Percentiles rank a stretch among this genome's conserved stretches.
Evolutionary conservation across 1,140 invertebrate species (phyloP).

Genomic region (Frieseomelitta varia): DNA sequence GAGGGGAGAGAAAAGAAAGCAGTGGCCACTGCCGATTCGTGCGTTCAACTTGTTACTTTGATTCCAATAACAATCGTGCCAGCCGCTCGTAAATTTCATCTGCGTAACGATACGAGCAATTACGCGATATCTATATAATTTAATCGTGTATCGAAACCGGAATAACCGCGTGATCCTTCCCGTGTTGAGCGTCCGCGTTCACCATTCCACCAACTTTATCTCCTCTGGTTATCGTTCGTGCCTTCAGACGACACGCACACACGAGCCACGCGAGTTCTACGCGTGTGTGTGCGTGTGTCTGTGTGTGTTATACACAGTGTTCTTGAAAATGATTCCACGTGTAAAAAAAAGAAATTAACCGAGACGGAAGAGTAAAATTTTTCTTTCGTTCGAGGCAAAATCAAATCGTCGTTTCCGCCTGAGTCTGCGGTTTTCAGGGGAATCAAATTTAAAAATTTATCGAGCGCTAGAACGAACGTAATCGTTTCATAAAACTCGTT

Average conservation of each 20-base stretch:
- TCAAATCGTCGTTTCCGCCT: too few relatives aligned
- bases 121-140: constrained; percentile 41
- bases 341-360: too few relatives aligned
- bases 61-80: constrained; percentile 9
- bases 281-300: too few relatives aligned
- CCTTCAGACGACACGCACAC: constrained; percentile 7
- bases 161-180: constrained; percentile 5
- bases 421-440: too few relatives aligned
- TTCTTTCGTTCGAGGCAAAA: too few relatives aligned
- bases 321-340: too few relatives aligned
- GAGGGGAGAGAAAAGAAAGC: not conserved
- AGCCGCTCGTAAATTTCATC: constrained; percentile 1
- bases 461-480: too few relatives aligned
- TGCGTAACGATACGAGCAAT: constrained; percentile 19
- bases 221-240: constrained; percentile 36
- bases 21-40: not conserved
- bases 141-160: constrained; percentile 30
- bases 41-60: constrained; percentile 18
- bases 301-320: too few relatives aligned
- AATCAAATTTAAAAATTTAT: too few relatives aligned
- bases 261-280: not conserved
- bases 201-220: constrained; percentile 55
- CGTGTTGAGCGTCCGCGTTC: not conserved
- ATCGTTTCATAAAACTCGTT: too few relatives aligned
- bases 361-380: too few relatives aligned